Evolutionary conservation across 2,797 vertebrate species (phyloP), one percentile per base, ranked within the genome.

Genomic region (Pogonophryne albipinna): DNA sequence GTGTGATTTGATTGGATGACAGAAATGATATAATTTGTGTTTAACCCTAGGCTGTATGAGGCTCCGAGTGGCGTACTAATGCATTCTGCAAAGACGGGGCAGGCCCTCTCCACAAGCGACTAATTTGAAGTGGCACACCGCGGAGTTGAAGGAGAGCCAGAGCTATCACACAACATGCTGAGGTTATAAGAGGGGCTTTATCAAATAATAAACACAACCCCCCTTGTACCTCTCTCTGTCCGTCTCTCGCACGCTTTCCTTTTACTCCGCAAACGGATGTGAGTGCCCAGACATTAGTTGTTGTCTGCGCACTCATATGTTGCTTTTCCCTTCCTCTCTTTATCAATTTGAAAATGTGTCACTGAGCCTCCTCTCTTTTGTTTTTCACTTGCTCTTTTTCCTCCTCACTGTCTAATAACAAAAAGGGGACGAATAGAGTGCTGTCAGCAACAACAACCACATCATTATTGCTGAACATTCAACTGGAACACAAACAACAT

Each of bases 1-100:
- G 89, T 75, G 88, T 93, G 93, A 94, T 95, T 95, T 93, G 93
- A 94, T 94, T 94, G 95, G 96, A 92, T 94, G 94, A 94, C 93
- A 95, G 91, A 93, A 95, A 96, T 96, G 94, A 89, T 95, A 91
- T 86, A 90, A 93, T 93, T 94, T 93, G 84, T 80, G 90, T 93
- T 93, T 91, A 92, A 93, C 93, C 92, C 89, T 83, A 59, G 62
- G 92, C 92, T 89, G 81, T 64, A 94, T 89, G 92, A 79, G 87
- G 93, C 91, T 95, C 87, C 87, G 87, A 91, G 91, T 80, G 79
- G 89, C 67, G 81, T 82, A 87, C 91, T 73, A 79, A 96, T 76
- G 53, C 59, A 83, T 87, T 86, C 88, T 86, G 74, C 80, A 77
- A 85, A 89, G 90, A 90, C 45, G 50, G 90, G 94, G 93, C 94